A percentile compares a stretch with the other conserved stretches of the same genome.
phyloP scores from a whole-genome alignment of 2,113 vertebrate species.

The Trichechus manatus region DNA sequence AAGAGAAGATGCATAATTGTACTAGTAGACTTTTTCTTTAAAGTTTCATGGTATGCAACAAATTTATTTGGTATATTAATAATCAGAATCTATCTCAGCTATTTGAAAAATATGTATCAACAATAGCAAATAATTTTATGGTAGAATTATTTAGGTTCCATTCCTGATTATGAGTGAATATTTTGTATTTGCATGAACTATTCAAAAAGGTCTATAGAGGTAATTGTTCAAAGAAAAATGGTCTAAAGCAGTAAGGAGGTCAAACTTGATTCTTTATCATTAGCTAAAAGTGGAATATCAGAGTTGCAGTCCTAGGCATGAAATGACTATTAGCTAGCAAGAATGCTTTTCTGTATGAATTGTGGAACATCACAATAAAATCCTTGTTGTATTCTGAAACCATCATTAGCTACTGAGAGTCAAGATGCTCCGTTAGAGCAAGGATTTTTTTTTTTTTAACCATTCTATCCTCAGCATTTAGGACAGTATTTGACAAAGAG shows the following conservation, averaged over 20 bases:
- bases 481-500: neutral
- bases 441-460: neutral
- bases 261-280: conserved; percentile 20
- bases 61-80: conserved; percentile 2
- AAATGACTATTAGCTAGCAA: neutral
- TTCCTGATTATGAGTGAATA: conserved; percentile 19
- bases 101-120: neutral
- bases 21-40: neutral
- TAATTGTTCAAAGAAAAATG: conserved; percentile 25
- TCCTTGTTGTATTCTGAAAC: neutral
- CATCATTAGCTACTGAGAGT: neutral
- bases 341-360: neutral
- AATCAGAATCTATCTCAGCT: conserved; percentile 40
- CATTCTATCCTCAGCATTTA: neutral
- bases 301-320: neutral
- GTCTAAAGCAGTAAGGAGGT: neutral
- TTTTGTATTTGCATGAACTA: conserved; percentile 4
- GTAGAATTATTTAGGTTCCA: conserved; percentile 45
- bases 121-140: conserved; percentile 33
- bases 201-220: neutral
- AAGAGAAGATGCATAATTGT: conserved; percentile 32
- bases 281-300: neutral
- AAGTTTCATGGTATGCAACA: conserved; percentile 42
- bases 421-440: neutral
- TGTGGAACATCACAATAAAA: neutral